These are phyloP conservation scores for Peromyscus eremicus DNA, from an alignment of 2,797 vertebrate genomes.

Conservation along the genomic window DNA sequence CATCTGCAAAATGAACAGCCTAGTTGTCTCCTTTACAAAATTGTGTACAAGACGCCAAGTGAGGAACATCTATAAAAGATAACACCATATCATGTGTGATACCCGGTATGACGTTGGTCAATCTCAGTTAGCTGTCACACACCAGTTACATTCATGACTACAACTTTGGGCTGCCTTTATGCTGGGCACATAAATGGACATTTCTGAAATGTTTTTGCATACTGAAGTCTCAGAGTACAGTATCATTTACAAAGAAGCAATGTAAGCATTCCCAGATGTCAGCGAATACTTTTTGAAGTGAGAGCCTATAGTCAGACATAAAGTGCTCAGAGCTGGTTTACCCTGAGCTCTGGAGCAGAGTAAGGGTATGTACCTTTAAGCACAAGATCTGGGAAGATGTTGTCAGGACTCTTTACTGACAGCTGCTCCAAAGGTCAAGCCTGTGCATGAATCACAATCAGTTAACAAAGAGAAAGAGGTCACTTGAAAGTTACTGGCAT, in stretches of 20 bases:
- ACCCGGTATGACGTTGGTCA: background rate
- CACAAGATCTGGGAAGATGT: conserved; percentile 29
- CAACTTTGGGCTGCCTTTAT: background rate
- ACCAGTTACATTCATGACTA: background rate
- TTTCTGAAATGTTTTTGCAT: conserved; percentile 34
- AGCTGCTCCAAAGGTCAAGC: background rate
- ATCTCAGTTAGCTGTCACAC: background rate
- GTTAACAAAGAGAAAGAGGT: conserved; percentile 51
- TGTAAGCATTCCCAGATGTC: conserved; percentile 16
- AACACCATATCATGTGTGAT: background rate
- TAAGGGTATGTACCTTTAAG: background rate
- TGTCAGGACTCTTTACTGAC: conserved; percentile 25
- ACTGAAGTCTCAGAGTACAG: background rate
- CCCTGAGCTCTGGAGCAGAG: conserved; percentile 21
- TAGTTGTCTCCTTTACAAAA: conserved; percentile 15
- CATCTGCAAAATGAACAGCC: conserved; percentile 30
- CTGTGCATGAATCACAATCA: background rate
- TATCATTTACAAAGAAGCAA: conserved; percentile 57
- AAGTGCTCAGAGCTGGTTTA: background rate
- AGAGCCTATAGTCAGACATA: background rate
- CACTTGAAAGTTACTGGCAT: conserved; percentile 35
- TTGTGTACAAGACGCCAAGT: background rate
- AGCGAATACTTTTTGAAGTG: background rate
- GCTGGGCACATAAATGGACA: background rate
- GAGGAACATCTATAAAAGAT: background rate